Evolutionary conservation across 2,888 invertebrate species (phyloP), one percentile per base, ranked within the genome.

Genomic region (Melieria picta): DNA sequence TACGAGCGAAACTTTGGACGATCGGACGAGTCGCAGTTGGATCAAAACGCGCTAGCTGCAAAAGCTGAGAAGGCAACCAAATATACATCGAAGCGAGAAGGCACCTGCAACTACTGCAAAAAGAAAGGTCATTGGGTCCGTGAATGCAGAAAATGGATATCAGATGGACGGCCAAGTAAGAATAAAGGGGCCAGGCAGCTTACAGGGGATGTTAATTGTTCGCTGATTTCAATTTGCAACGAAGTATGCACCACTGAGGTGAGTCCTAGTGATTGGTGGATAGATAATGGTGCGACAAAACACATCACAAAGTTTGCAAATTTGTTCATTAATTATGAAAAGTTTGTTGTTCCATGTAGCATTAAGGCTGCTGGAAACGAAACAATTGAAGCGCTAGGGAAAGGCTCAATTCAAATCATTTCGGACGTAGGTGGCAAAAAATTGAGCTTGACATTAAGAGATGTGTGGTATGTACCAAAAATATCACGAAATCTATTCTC

Each of bases 381-480:
- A 16, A 16, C 16, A 16, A 16, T 16, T 16, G 16, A 69, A 60
- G 76, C 73, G 47, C 11, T 75, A 7, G 75, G 75, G 47, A 75
- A 75, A 74, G 77, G 73, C 16, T 66, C 64, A 42, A 75, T 77
- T 9, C 52, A 74, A 13, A 55, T 78, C 46, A 64, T 72, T 57
- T 77, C 78, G 45, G 62, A 13, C 30, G 16, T 65, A 65, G 64
- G 30, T 47, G 61, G 74, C 9, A 75, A 74, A 50, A 73, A 47
- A n/a, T 56, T 67, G 9, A 73, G 72, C 11, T 55, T 77, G 13
- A 79, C 76, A 7, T 68, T 79, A 46, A 67, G 58, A 3, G 74
- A 79, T 69, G 79, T 80, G 10, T 79, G 78, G 80, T 80, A 74
- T 72, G 81, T 80, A 56, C 80, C 80, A 30, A 56, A 69, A 69